A percentile compares a stretch with the other conserved stretches of the same genome.
These are phyloP conservation scores for Engraulis encrasicolus DNA, from an alignment of 2,113 vertebrate genomes.

Conservation along the genomic window DNA sequence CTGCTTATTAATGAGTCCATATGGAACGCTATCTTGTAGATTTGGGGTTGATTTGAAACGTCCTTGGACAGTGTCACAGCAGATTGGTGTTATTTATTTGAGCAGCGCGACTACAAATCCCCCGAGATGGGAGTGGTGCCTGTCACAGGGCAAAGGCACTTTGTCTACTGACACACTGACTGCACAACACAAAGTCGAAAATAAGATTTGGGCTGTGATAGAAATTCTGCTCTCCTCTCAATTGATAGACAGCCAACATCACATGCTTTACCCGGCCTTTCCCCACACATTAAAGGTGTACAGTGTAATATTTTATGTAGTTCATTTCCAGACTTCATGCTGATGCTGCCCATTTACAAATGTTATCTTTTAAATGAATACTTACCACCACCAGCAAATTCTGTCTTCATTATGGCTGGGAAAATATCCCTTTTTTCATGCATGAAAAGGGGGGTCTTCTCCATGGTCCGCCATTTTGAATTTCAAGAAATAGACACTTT, in stretches of 20 bases:
- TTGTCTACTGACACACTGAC: constrained; percentile 8
- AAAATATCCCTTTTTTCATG: too few species aligned
- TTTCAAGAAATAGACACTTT: too few species aligned
- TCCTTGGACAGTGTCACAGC: constrained; percentile 3
- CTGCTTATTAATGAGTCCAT: constrained; percentile 8
- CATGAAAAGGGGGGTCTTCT: too few species aligned
- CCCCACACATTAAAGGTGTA: neutral
- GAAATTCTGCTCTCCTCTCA: neutral
- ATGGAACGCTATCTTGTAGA: neutral
- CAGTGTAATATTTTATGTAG: too few species aligned
- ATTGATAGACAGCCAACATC: neutral
- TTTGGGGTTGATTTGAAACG: constrained; percentile 8
- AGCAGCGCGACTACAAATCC: neutral
- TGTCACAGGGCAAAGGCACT: neutral
- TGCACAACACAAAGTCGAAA: neutral
- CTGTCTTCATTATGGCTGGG: too few species aligned
- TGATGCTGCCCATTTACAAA: too few species aligned
- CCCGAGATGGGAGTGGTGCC: neutral
- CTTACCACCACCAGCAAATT: too few species aligned
- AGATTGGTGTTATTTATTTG: constrained; percentile 10
- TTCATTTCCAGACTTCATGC: too few species aligned
- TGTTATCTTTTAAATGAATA: too few species aligned
- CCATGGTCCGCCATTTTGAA: too few species aligned
- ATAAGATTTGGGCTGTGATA: neutral
- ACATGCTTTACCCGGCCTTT: neutral